Base-by-base conservation (phyloP, 1,140 invertebrate genomes). In the Nylanderia fulva region DNA sequence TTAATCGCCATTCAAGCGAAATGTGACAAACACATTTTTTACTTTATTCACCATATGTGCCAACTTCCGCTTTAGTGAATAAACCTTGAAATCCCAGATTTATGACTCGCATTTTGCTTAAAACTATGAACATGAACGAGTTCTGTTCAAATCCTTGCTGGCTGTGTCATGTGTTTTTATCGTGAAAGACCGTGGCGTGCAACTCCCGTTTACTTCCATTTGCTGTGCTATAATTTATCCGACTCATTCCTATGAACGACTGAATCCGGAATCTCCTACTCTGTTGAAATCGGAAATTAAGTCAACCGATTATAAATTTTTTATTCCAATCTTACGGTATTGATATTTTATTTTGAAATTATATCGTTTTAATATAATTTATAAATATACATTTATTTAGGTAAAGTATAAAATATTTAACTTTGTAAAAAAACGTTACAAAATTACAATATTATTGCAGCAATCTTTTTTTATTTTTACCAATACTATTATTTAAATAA, bases 41-140 rank as follows among this genome's bases (percentile, higher is more conserved):
- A 52, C 52, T 56, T 71, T 18, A 13, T 42, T 79, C 29, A 9
- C 29, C 11, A 18, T 39, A 0, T 58, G 52, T 69, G 39, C 33
- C 52, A 71, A 71, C 64, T 71, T 82, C 77, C 77, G 77, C 36
- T 60, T 42, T 21, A 9, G 27, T 45, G 36, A 66, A 42, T 21
- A 79, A 69, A 42, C 64, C 66, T 71, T 82, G 77, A 82, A 58
- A 45, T 36, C 21, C 33, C 33, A 27, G 77, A 71, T 58, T 82
- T 82, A 58, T 71, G 64, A 80, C 6, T 80, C 36, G 48, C 63
- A n/a, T 77, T 79, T 52, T 39, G 36, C 36, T 69, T 36, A 52
- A 58, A 71, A 80, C 21, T 63, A 13, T 33, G 56, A 64, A 36
- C 60, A n/a, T 42, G 27, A 27, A 42, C 56, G 45, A 66, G 56